Base-by-base conservation (phyloP, 1,140 invertebrate genomes). In the Drosophila eugracilis region DNA sequence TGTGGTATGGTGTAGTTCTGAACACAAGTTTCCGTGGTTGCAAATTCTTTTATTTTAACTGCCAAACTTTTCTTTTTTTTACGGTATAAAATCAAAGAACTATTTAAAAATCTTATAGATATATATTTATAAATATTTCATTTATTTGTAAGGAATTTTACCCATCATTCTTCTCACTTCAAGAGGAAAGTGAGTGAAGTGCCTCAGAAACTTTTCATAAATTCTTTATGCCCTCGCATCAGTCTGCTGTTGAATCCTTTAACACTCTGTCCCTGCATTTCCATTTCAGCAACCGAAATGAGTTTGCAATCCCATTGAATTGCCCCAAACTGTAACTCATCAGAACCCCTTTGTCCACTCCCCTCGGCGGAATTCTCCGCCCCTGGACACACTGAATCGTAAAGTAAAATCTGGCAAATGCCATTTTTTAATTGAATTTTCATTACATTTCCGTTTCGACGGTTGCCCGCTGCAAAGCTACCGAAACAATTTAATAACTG, bases 361-460 rank as follows among this genome's bases (percentile, higher is more conserved):
- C 32, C 34, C 44, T 5, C 15, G 41, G 28, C 48, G 41, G 34
- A 50, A 39, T 34, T 37, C 10, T 26, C 15, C 10, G 36, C 15
- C 36, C 36, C 63, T 44, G 63, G 63, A 24, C 60, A 32, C 22
- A 52, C 22, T 10, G 30, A 22, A 30, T 67, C 28, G 62, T 65
- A 55, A 69, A 48, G 50, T 81, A 60, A 81, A 81, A 86, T 81
- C 73, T 88, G 77, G 67, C 83, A 86, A 86, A 86, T 86, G 73
- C 83, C 77, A 81, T 79, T 86, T 86, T 86, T 86, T 86, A 86
- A 86, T 86, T 86, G 81, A 86, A 86, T 86, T 86, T 86, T 88
- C 81, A 86, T 86, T 86, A 86, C 83, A 88, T 88, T 86, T 86
- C 81, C 81, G 77, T 85, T 85, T 79, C 60, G 65, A 41, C 75